Percentiles rank a stretch among this genome's conserved stretches.
Conservation (phyloP, 2,888 invertebrate genomes). For the Drosophila ochracea region DNA sequence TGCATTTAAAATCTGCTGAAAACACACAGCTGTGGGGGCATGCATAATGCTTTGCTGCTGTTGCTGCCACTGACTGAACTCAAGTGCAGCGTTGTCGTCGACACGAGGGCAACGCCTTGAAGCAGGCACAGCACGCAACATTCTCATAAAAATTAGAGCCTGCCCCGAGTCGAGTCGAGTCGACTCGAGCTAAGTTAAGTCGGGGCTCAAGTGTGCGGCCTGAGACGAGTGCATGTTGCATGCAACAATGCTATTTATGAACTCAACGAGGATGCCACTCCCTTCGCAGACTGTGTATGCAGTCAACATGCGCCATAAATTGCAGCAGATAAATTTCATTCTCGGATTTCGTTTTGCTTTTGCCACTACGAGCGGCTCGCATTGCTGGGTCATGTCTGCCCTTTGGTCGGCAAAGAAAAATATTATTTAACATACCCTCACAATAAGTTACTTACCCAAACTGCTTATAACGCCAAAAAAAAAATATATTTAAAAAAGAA, state of each 20-base stretch:
- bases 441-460: background rate
- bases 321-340: slow-evolving; percentile 77
- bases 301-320: slow-evolving; percentile 62
- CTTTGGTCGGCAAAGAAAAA: slow-evolving; percentile 58
- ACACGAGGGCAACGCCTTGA: slow-evolving; percentile 70
- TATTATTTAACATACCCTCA: slow-evolving; percentile 53
- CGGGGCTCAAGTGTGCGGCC: slow-evolving; percentile 35
- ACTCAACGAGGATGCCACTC: slow-evolving; percentile 67
- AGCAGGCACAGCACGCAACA: slow-evolving; percentile 75
- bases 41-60: slow-evolving; percentile 40
- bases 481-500: background rate
- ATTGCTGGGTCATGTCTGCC: slow-evolving; percentile 44
- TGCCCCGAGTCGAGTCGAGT: slow-evolving; percentile 40
- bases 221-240: slow-evolving; percentile 68
- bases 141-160: slow-evolving; percentile 79
- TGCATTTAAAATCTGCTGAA: slow-evolving; percentile 49
- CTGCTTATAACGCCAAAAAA: background rate
- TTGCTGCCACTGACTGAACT: slow-evolving; percentile 39
- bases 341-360: slow-evolving; percentile 62
- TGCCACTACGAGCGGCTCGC: slow-evolving; percentile 22
- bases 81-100: slow-evolving; percentile 51
- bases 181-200: slow-evolving; percentile 35
- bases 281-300: slow-evolving; percentile 21
- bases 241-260: slow-evolving; percentile 81
- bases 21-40: slow-evolving; percentile 15